phyloP scores from a whole-genome alignment of 1,140 invertebrate species.

The Hesperophylax magnus region DNA sequence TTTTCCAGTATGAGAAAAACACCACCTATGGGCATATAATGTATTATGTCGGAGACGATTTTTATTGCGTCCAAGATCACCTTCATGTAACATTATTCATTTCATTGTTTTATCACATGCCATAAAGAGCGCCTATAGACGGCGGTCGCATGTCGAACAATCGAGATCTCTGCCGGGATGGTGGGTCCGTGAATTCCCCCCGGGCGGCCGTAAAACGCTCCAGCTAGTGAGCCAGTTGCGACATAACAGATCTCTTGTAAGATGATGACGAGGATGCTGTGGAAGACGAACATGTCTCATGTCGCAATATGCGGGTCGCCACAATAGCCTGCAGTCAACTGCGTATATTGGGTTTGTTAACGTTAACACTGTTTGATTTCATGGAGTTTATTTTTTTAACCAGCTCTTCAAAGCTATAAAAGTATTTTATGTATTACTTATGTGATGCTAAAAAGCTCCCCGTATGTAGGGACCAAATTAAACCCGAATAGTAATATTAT shows the following conservation, averaged over 20 bases:
- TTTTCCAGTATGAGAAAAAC: no score
- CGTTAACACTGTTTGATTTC: no score
- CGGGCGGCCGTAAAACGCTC: background rate
- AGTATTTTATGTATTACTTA: no score
- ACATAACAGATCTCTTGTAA: background rate
- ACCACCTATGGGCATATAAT: no score
- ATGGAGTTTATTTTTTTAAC: no score
- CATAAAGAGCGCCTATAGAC: background rate
- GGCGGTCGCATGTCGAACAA: conserved; percentile 5
- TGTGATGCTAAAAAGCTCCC: no score
- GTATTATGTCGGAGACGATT: background rate
- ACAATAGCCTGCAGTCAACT: no score
- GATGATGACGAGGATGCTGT: background rate
- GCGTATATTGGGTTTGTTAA: no score
- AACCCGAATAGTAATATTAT: no score
- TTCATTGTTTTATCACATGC: conserved; percentile 20
- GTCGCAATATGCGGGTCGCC: no score
- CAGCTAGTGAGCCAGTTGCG: background rate
- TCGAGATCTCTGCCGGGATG: background rate
- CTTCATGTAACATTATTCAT: background rate
- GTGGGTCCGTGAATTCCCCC: background rate
- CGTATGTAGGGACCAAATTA: no score
- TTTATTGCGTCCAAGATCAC: conserved; percentile 8
- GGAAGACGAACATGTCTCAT: background rate
- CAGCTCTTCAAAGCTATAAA: no score